phyloP scores from a whole-genome alignment of 2,797 vertebrate genomes.

The Crenuchus spilurus region DNA sequence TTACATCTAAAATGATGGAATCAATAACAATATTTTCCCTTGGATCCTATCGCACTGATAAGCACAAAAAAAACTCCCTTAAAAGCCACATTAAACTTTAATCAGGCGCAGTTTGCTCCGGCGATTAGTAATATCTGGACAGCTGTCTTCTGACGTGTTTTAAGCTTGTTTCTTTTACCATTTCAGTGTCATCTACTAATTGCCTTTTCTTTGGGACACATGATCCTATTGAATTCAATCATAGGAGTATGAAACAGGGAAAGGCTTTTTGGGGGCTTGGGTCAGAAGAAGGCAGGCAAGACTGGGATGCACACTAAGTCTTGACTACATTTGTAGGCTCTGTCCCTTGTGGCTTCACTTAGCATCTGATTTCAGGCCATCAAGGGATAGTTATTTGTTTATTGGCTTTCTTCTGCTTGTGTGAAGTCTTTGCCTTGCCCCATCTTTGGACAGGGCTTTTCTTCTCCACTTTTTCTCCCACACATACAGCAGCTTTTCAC shows the following conservation, averaged over 20 bases:
- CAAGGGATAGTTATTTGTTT: constrained; percentile 55
- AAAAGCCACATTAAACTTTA: constrained; percentile 93
- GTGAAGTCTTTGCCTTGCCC: constrained; percentile 40
- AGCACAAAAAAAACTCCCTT: constrained; percentile 87
- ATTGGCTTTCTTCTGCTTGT: constrained; percentile 45
- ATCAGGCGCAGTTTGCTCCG: constrained; percentile 89
- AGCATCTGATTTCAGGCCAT: constrained; percentile 59
- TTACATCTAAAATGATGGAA: constrained; percentile 93
- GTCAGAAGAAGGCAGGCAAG: constrained; percentile 56
- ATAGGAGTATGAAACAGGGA: constrained; percentile 64
- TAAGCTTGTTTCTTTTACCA: constrained; percentile 85
- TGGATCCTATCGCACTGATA: constrained; percentile 83
- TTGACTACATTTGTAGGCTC: constrained; percentile 53
- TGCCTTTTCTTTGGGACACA: constrained; percentile 68
- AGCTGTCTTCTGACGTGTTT: constrained; percentile 90
- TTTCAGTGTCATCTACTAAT: constrained; percentile 84
- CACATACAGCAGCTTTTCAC: constrained; percentile 45
- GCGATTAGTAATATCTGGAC: constrained; percentile 89
- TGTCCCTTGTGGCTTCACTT: constrained; percentile 51
- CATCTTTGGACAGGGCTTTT: constrained; percentile 43
- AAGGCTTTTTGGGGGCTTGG: constrained; percentile 61
- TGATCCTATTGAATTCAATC: constrained; percentile 65
- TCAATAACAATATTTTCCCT: constrained; percentile 99
- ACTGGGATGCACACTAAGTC: constrained; percentile 51
- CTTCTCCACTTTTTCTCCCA: constrained; percentile 38